Percentiles rank a stretch among this genome's conserved stretches.
Evolutionary conservation across 2,113 vertebrate species (phyloP).

Genomic region (Speoplatyrhinus poulsoni): DNA sequence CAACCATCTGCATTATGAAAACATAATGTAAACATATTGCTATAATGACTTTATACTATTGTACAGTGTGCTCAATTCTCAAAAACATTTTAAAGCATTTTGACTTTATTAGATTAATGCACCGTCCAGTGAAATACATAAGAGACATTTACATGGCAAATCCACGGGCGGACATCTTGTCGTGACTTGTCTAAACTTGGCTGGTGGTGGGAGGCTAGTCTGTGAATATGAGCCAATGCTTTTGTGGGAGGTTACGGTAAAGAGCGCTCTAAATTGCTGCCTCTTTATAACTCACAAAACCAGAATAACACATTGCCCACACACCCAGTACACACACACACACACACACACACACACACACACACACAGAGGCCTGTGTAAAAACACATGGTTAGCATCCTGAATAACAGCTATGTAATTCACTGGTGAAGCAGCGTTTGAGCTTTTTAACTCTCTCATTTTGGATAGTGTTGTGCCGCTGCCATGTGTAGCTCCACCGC

Average conservation of each 20-base stretch:
- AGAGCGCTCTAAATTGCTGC: slow-evolving; percentile 30
- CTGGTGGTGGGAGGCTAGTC: slow-evolving; percentile 15
- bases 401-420: slow-evolving; percentile 56
- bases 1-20: no score
- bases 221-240: slow-evolving; percentile 36
- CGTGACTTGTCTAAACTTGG: no score
- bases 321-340: slow-evolving; percentile 31
- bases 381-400: slow-evolving; percentile 51
- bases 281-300: slow-evolving; percentile 55
- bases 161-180: no score
- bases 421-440: slow-evolving; percentile 39
- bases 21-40: no score
- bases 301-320: slow-evolving; percentile 62
- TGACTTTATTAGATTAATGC: no score
- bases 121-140: no score
- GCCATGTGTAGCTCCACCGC: slow-evolving; percentile 52
- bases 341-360: slow-evolving; percentile 2
- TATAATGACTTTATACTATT: no score
- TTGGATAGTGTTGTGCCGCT: slow-evolving; percentile 1
- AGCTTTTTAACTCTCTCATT: slow-evolving; percentile 38
- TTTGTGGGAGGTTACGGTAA: slow-evolving; percentile 62
- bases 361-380: slow-evolving; percentile 15
- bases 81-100: no score
- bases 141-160: no score
- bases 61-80: no score